Conservation (phyloP, 2,113 vertebrate genomes). For the Petromus typicus region DNA sequence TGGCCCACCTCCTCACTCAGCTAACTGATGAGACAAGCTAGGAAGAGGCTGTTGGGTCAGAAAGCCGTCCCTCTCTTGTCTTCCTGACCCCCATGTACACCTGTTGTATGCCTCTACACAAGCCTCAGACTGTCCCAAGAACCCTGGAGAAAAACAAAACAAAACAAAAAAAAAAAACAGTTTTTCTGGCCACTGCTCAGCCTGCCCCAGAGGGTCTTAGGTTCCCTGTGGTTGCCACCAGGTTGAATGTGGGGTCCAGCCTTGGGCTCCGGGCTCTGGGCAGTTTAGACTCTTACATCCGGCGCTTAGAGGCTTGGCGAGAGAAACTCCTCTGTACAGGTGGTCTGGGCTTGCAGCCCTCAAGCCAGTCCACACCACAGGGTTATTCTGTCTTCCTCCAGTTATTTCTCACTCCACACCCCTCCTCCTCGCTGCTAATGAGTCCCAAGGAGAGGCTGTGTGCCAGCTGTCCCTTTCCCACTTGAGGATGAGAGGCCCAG, state of each 20-base stretch:
- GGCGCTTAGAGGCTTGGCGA: background rate
- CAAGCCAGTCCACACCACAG: rapidly evolving
- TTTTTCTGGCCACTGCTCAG: background rate
- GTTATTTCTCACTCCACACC: background rate
- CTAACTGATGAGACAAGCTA: rapidly evolving
- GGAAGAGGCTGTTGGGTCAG: background rate
- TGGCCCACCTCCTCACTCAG: rapidly evolving
- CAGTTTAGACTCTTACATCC: background rate
- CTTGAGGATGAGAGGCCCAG: conserved; percentile 59
- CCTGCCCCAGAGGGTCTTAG: rapidly evolving
- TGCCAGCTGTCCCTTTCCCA: background rate
- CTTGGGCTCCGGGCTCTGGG: background rate
- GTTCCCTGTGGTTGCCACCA: background rate
- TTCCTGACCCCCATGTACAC: background rate
- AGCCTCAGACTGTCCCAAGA: too few relatives aligned
- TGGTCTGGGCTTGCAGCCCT: background rate
- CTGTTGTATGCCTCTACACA: background rate
- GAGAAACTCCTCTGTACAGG: background rate
- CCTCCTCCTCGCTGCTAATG: conserved; percentile 68
- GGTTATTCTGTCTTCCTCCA: background rate
- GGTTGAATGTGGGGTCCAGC: background rate
- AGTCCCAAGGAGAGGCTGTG: conserved; percentile 74
- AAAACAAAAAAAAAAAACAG: rapidly evolving
- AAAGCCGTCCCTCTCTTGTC: background rate
- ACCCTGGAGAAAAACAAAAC: too few relatives aligned